Evolutionary conservation across 92 coral and sea anemone species (phyloP).

Genomic region (Heteractis magnifica): DNA sequence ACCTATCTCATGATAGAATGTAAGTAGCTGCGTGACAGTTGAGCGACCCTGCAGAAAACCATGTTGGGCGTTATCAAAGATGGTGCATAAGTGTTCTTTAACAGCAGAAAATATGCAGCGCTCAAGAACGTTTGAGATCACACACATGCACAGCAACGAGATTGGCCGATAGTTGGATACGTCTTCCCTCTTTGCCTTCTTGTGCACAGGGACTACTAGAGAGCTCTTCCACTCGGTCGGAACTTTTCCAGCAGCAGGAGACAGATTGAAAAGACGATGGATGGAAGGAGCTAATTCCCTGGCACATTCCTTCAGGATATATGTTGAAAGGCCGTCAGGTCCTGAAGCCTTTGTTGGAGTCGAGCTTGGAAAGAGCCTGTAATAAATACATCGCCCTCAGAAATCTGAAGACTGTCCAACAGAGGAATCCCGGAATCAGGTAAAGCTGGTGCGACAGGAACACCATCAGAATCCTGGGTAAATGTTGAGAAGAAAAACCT

Average conservation of each 20-base stretch:
- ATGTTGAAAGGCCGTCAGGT: constrained; percentile 40
- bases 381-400: constrained; percentile 29
- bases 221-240: constrained; percentile 44
- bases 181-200: constrained; percentile 18
- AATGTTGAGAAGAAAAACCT: constrained; percentile 36
- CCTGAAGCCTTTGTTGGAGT: constrained; percentile 54
- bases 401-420: constrained; percentile 7
- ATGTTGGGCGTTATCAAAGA: neutral
- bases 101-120: neutral
- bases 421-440: constrained; percentile 10
- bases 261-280: constrained; percentile 33
- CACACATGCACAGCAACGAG: constrained; percentile 8
- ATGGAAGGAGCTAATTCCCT: constrained; percentile 45
- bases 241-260: constrained; percentile 25
- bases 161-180: constrained; percentile 12
- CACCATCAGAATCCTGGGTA: neutral
- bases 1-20: no score
- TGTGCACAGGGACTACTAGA: constrained; percentile 43
- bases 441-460: neutral
- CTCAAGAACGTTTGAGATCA: constrained; percentile 8
- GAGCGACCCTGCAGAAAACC: no score
- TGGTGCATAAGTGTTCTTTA: constrained; percentile 11
- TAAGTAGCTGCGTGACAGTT: no score
- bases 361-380: constrained; percentile 20
- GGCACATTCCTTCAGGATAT: constrained; percentile 44